phyloP scores from a whole-genome alignment of 1,140 invertebrate genomes.

The Eriocheir sinensis region DNA sequence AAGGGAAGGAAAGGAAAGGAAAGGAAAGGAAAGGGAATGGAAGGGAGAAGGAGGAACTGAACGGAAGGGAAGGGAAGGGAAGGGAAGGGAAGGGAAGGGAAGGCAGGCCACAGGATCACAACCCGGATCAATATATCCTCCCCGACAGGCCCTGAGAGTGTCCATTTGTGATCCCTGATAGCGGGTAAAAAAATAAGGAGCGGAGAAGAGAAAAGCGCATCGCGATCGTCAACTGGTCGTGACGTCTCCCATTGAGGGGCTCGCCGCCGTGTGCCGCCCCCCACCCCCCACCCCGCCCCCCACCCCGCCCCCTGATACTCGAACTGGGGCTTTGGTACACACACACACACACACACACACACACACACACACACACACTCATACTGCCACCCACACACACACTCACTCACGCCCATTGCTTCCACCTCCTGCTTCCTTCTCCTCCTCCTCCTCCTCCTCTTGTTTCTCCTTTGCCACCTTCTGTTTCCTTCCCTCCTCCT shows the following conservation, averaged over 20 bases:
- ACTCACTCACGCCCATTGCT: not conserved
- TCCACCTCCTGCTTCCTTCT: not conserved
- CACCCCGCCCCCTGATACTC: too few species aligned
- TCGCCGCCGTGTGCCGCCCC: slow-evolving; percentile 50
- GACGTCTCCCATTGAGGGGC: slow-evolving; percentile 54
- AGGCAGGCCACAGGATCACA: not conserved
- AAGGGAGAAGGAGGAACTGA: not conserved
- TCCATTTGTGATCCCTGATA: slow-evolving; percentile 48
- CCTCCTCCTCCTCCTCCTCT: not conserved
- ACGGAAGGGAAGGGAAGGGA: not conserved
- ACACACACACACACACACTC: too few species aligned
- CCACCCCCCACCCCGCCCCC: not conserved
- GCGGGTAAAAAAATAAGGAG: not conserved
- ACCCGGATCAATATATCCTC: not conserved
- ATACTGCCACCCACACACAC: too few species aligned
- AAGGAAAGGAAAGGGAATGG: not conserved
- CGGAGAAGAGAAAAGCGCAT: slow-evolving; percentile 32
- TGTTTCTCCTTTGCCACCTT: not conserved
- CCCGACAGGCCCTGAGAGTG: slow-evolving; percentile 31
- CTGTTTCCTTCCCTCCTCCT: not conserved
- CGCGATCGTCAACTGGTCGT: slow-evolving; percentile 55
- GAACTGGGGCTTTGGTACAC: too few species aligned
- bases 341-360: too few species aligned
- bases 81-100: not conserved
- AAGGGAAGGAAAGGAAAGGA: not conserved